Evolutionary conservation across 2,797 vertebrate genomes (phyloP).

Genomic region (Rhyacichthys aspro): DNA sequence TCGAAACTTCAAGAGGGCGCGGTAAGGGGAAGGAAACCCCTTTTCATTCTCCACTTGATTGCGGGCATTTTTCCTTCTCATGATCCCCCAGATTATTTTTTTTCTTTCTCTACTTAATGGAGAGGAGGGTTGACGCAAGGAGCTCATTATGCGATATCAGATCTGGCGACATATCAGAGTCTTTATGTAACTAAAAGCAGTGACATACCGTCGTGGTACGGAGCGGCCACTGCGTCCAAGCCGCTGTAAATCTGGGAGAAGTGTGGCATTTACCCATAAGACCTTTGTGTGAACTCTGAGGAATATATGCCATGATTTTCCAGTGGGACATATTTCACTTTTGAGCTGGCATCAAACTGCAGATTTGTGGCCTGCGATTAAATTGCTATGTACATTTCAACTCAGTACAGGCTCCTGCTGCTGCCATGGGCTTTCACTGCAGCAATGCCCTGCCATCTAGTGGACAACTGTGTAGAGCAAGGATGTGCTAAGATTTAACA

Average conservation of each 20-base stretch:
- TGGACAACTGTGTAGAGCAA: slow-evolving; percentile 31
- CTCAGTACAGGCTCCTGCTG: slow-evolving; percentile 2
- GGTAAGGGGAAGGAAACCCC: slow-evolving; percentile 42
- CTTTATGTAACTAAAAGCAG: slow-evolving; percentile 34
- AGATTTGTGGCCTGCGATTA: slow-evolving; percentile 3
- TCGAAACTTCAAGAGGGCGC: slow-evolving; percentile 40
- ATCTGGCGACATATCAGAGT: slow-evolving; percentile 43
- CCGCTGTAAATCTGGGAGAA: slow-evolving; percentile 24
- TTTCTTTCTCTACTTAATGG: slow-evolving; percentile 27
- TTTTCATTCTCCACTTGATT: slow-evolving; percentile 48
- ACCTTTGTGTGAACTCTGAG: slow-evolving; percentile 25
- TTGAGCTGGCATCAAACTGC: slow-evolving; percentile 22
- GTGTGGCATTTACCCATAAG: slow-evolving; percentile 21
- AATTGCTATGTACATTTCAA: slow-evolving; percentile 14
- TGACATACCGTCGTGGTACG: slow-evolving; percentile 9
- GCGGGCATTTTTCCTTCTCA: slow-evolving; percentile 43
- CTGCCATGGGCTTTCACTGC: neutral
- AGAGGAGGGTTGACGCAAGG: slow-evolving; percentile 32
- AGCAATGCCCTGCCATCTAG: slow-evolving; percentile 57
- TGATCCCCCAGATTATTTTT: slow-evolving; percentile 36
- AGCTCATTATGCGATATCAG: slow-evolving; percentile 49
- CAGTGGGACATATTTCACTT: slow-evolving; percentile 26
- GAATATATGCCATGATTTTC: slow-evolving; percentile 43
- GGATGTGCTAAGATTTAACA: no score
- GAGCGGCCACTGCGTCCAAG: slow-evolving; percentile 18